Evolutionary conservation across 2,797 vertebrate species (phyloP).

Genomic region (Rhincodon typus): DNA sequence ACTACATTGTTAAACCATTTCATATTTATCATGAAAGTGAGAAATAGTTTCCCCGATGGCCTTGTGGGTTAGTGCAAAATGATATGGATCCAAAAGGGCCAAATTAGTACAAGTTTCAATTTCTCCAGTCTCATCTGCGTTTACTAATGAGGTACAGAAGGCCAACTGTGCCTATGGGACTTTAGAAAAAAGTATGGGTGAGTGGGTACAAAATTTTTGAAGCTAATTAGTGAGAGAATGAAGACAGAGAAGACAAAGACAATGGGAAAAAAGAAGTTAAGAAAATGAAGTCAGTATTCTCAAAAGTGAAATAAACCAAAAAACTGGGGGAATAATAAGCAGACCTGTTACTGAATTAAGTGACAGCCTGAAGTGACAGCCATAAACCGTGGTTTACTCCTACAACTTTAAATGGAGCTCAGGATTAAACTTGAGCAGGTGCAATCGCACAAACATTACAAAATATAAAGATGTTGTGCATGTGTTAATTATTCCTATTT

Average conservation of each 20-base stretch:
- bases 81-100: not conserved
- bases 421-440: not conserved
- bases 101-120: not conserved
- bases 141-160: not conserved
- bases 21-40: not conserved
- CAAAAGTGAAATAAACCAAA: not conserved
- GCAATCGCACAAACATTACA: not conserved
- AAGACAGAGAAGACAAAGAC: not conserved
- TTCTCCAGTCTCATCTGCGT: not conserved
- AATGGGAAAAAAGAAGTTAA: not conserved
- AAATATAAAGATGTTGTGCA: not conserved
- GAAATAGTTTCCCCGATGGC: not conserved
- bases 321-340: not conserved
- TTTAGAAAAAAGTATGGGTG: not conserved
- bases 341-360: not conserved
- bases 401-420: not conserved
- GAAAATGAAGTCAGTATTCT: not conserved
- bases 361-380: not conserved
- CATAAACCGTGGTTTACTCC: not conserved
- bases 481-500: not conserved
- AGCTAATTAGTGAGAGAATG: not conserved
- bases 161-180: not conserved
- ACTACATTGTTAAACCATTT: not conserved
- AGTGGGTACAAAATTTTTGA: not conserved
- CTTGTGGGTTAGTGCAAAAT: not conserved